Percentiles rank a stretch among this genome's conserved stretches.
phyloP scores from a whole-genome alignment of 2,797 vertebrate genomes.

The Artibeus jamaicensis region DNA sequence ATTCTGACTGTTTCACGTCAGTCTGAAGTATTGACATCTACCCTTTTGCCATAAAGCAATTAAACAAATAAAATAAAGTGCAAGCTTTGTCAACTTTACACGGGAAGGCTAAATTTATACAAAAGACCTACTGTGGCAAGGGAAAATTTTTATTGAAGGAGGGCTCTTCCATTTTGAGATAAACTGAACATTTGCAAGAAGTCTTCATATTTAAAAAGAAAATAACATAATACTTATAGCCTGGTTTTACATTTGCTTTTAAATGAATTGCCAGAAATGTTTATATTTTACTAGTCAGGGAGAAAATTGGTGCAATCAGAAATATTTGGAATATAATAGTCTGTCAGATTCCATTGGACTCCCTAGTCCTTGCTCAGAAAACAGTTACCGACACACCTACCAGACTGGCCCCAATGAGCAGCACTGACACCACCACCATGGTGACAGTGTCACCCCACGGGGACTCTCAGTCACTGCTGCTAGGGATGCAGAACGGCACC shows the following conservation, averaged over 20 bases:
- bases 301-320: not conserved
- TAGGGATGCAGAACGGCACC: not conserved
- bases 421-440: too few relatives aligned
- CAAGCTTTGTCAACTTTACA: not conserved
- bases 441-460: not conserved
- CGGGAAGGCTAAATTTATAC: not conserved
- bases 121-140: not conserved
- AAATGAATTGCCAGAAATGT: not conserved
- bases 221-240: not conserved
- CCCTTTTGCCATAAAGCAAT: not conserved
- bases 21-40: not conserved
- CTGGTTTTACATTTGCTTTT: not conserved
- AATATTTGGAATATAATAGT: not conserved
- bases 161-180: not conserved
- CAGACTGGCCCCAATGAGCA: not conserved
- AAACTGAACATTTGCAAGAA: not conserved
- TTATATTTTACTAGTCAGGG: not conserved
- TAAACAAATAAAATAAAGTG: not conserved
- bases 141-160: not conserved
- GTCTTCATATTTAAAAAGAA: not conserved
- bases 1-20: not conserved
- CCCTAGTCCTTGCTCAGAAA: not conserved
- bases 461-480: not conserved
- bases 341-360: not conserved
- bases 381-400: not conserved